Evolutionary conservation across 2,888 invertebrate genomes (phyloP), one percentile per base, ranked within the genome.

Genomic region (Trichopria drosophilae): DNA sequence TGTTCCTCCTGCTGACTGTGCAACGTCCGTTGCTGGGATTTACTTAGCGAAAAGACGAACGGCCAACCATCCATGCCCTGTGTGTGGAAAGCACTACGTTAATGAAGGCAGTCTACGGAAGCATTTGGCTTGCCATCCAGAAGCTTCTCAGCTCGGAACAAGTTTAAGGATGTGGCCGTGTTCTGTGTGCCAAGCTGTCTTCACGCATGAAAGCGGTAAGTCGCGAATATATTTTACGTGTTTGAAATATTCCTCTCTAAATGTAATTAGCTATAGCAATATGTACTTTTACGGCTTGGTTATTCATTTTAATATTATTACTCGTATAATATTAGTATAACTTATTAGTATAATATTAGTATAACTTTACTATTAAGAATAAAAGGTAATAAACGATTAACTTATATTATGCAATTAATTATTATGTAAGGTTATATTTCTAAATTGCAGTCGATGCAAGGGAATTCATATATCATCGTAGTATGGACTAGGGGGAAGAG

Each of bases 161-260:
- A 88, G 90, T 64, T 82, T 94, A 61, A 82, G 93, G 75, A 94
- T 93, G 93, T 94, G 93, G 93, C 93, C 93, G 48, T 94, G 94
- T 78, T 92, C 92, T 60, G 93, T 93, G 58, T 94, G 94, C 75
- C 93, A 93, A 78, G 93, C 93, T 49, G 93, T 94, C 61, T 94
- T 94, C 77, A 93, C 93, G 39, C 92, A 93, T 76, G 94, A 94
- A 81, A 88, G 90, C 78, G 93, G 93, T 94, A 81, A 79, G 82
- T 72, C 36, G n/a, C n/a, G n/a, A 15, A 4, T 20, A 16, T 13
- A 3, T 39, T 19, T n/a, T n/a, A n/a, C n/a, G n/a, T n/a, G n/a
- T n/a, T n/a, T n/a, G n/a, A n/a, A n/a, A n/a, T n/a, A n/a, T n/a
- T n/a, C n/a, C n/a, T n/a, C n/a, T n/a, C n/a, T n/a, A n/a, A n/a